Evolutionary conservation across 2,888 invertebrate species (phyloP), one percentile per base, ranked within the genome.

Genomic region (Colletes collaris): DNA sequence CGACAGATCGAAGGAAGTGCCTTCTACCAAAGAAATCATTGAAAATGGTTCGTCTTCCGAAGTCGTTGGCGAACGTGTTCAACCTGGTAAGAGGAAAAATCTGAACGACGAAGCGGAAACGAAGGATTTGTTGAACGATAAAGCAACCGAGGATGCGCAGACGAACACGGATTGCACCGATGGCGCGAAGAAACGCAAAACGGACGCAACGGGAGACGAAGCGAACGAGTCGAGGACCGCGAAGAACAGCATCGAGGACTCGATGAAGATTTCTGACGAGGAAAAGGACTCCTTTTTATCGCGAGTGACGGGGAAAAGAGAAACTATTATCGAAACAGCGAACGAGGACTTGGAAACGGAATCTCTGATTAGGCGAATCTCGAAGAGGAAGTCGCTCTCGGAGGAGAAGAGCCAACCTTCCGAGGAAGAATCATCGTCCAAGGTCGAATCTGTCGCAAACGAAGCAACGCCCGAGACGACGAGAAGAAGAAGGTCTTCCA

Each of bases 31-130:
- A 62, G 63, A 79, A 56, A 65, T 75, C 6, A n/a, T 55, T 4
- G 69, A 46, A 11, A 66, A 66, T 10, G 62, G 74, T 19, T 27
- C 11, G 44, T 40, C 40, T 55, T 10, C 53, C 4, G 76, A 84
- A 13, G 44, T 44, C 3, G 19, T 40, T 1, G 58, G 73, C 4
- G 76, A 83, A 8, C 80, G 67, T 16, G 13, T 85, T 49, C 80
- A 82, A 19, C 68, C 76, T 1, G 88, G 81, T 0, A 89, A 90
- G 64, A 84, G 88, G 68, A 89, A 91, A 77, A 81, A 74, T 2
- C 56, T 79, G 0, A 87, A 85, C 0, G 85, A 84, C 2, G 85
- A 88, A 0, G 59, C 63, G 0, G 81, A 83, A 3, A 3, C 13
- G 3, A 62, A 50, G n/a, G 58, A 79, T 13, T 10, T 27, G 11